These are phyloP conservation scores for Drosophila fuyamai DNA, from an alignment of 1,140 invertebrate genomes.

Conservation along the genomic window DNA sequence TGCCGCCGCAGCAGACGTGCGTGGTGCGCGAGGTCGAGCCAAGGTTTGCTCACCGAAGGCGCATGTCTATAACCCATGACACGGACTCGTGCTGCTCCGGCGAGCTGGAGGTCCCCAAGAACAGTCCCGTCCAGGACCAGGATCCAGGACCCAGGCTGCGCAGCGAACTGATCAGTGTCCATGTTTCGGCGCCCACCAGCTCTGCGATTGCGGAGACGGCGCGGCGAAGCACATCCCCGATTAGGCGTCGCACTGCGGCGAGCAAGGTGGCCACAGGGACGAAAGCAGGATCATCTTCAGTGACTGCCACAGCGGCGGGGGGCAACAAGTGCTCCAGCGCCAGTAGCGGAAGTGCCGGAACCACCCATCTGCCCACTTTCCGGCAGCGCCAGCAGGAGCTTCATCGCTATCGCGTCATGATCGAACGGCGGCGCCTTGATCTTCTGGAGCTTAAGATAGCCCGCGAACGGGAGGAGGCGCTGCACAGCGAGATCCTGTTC, in stretches of 20 bases:
- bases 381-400: slow-evolving; percentile 70
- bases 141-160: neutral
- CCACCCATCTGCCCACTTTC: slow-evolving; percentile 41
- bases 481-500: slow-evolving; percentile 67
- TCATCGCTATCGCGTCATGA: slow-evolving; percentile 64
- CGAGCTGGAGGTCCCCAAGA: slow-evolving; percentile 39
- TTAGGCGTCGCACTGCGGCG: slow-evolving; percentile 28
- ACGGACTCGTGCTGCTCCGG: slow-evolving; percentile 54
- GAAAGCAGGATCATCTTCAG: slow-evolving; percentile 2
- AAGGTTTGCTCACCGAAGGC: slow-evolving; percentile 52
- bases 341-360: slow-evolving; percentile 23
- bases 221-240: neutral
- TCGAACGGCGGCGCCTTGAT: slow-evolving; percentile 69
- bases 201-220: neutral
- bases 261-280: neutral
- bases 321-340: slow-evolving; percentile 19
- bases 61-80: slow-evolving; percentile 33
- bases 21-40: slow-evolving; percentile 63
- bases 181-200: slow-evolving; percentile 13
- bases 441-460: slow-evolving; percentile 69
- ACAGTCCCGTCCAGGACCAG: slow-evolving; percentile 32
- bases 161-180: slow-evolving; percentile 21
- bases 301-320: neutral
- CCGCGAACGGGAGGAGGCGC: slow-evolving; percentile 69
- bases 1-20: slow-evolving; percentile 64